Percentiles rank a stretch among this genome's conserved stretches.
These are phyloP conservation scores for Procavia capensis DNA, from an alignment of 2,113 vertebrate species.

Conservation along the genomic window DNA sequence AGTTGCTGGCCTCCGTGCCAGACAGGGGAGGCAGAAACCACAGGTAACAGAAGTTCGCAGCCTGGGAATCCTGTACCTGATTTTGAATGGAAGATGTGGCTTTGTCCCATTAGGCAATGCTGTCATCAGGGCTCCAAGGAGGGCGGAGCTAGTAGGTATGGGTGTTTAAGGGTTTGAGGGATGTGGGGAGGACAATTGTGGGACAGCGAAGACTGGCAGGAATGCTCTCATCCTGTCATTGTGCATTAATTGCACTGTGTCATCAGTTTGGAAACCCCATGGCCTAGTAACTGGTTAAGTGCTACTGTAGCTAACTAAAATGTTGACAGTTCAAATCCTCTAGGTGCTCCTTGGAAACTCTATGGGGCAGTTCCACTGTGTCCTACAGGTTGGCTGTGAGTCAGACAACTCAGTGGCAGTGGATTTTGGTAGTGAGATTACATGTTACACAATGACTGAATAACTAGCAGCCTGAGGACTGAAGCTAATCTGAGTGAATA, in stretches of 20 bases:
- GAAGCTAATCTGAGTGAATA: not conserved
- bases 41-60: not conserved
- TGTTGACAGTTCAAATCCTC: no score
- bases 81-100: no score
- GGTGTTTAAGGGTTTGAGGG: not conserved
- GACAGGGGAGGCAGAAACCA: not conserved
- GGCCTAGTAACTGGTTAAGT: no score
- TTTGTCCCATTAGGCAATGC: not conserved
- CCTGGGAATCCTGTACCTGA: not conserved
- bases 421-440: not conserved
- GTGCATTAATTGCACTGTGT: not conserved
- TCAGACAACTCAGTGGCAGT: no score
- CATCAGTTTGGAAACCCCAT: no score
- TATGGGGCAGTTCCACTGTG: no score
- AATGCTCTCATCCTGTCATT: not conserved
- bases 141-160: not conserved
- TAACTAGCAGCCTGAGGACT: not conserved
- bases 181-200: not conserved
- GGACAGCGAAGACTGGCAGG: fast-evolving
- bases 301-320: no score
- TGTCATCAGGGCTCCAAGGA: not conserved
- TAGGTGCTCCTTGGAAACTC: no score
- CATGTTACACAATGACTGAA: not conserved
- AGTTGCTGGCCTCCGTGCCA: not conserved
- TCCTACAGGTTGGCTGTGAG: no score